Evolutionary conservation across 2,888 invertebrate species (phyloP).

Genomic region (Noctua pronuba): DNA sequence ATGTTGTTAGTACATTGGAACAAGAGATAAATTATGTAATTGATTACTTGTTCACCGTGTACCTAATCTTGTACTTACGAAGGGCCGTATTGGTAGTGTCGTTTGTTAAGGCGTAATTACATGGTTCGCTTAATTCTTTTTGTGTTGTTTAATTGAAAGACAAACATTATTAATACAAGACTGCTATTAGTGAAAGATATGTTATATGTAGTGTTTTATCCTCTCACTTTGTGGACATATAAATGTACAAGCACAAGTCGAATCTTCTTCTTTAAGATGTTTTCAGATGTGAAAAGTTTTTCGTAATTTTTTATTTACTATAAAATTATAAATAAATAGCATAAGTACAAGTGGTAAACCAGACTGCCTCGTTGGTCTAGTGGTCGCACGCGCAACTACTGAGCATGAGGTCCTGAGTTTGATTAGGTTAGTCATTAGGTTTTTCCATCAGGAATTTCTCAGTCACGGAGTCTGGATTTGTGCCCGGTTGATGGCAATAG

Average conservation of each 20-base stretch:
- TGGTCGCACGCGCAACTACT: not conserved
- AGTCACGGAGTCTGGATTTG: too few species aligned
- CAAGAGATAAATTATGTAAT: slow-evolving; percentile 44
- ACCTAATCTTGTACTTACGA: slow-evolving; percentile 21
- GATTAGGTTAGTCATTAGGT: not conserved
- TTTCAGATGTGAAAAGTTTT: not conserved
- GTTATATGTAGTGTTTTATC: not conserved
- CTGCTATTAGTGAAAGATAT: not conserved
- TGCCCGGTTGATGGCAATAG: not conserved
- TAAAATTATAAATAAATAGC: not conserved
- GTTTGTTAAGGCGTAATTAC: slow-evolving; percentile 35
- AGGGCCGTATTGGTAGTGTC: not conserved
- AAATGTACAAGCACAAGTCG: not conserved
- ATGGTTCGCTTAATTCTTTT: slow-evolving; percentile 6
- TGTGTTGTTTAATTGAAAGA: slow-evolving; percentile 14
- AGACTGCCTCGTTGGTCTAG: not conserved
- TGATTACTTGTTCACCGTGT: slow-evolving; percentile 26
- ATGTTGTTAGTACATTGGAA: slow-evolving; percentile 31
- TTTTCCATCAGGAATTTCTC: not conserved
- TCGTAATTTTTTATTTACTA: too few species aligned
- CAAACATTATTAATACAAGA: not conserved
- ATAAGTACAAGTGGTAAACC: not conserved
- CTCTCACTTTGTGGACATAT: not conserved
- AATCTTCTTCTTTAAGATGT: not conserved
- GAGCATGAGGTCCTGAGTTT: not conserved